phyloP scores from a whole-genome alignment of 2,797 vertebrate genomes.

The Diplodus puntazzo region DNA sequence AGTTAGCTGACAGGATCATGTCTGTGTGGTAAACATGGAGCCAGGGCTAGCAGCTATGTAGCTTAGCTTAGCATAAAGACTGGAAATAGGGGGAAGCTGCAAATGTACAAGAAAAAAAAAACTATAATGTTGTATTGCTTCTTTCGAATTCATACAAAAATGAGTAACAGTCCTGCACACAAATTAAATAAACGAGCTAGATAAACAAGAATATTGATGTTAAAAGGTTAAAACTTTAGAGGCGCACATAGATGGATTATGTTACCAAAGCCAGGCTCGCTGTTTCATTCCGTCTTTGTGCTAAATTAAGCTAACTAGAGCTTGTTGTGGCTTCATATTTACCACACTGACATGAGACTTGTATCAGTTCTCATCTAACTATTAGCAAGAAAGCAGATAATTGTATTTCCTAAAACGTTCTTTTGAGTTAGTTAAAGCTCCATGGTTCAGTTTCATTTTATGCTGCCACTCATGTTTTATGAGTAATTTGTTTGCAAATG shows the following conservation, averaged over 20 bases:
- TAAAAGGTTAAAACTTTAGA: neutral
- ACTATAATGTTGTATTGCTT: neutral
- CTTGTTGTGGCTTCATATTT: slow-evolving; percentile 3
- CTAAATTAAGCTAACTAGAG: slow-evolving; percentile 15
- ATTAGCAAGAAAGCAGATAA: neutral
- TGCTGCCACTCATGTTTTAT: slow-evolving; percentile 33
- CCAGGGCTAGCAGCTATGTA: neutral
- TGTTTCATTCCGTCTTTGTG: slow-evolving; percentile 1
- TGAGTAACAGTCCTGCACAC: neutral
- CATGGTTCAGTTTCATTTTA: slow-evolving; percentile 33
- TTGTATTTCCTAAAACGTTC: slow-evolving; percentile 20
- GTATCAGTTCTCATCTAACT: neutral
- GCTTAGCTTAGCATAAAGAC: neutral
- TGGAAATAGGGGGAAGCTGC: neutral
- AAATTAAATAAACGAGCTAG: neutral
- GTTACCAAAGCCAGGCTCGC: neutral
- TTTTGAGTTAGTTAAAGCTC: slow-evolving; percentile 2
- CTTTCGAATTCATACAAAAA: neutral
- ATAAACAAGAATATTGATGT: neutral
- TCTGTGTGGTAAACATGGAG: neutral
- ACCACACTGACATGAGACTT: neutral
- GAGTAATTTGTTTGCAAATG: slow-evolving; percentile 19
- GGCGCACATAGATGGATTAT: neutral
- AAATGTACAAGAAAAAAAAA: too few species aligned
- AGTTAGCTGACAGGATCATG: neutral